Evolutionary conservation across 2,797 vertebrate genomes (phyloP), one percentile per base, ranked within the genome.

Genomic region (Tapera naevia): DNA sequence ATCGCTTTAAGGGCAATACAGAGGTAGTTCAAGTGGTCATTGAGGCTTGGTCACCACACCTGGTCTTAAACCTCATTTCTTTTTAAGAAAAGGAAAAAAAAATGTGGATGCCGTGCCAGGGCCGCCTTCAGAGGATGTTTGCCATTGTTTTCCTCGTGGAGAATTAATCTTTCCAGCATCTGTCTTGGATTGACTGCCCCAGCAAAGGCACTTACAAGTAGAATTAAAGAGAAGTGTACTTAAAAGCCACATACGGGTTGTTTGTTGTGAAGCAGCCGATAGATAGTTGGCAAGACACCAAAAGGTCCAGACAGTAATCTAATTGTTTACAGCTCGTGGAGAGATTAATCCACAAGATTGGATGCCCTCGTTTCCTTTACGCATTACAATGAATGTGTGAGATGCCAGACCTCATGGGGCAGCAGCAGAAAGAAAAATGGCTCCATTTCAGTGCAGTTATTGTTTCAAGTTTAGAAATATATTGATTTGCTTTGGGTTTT

Each of bases 251-350:
- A 56, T 62, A 72, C 5, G 92, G 72, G 48, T 41, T 80, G 69
- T 76, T 93, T 94, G 88, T 92, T 89, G 87, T 95, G 57, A 86
- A 86, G 87, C 70, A 94, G 91, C 93, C 15, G 75, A 94, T 91
- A 88, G 94, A 95, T 92, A 88, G 48, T 88, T 96, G 93, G 94
- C 72, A 19, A 64, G 57, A 60, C 85, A 92, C 96, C 95, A 92
- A 33, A 94, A 95, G 96, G 93, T 93, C 93, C 93, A 89, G 94
- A 94, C 85, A 71, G 82, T 95, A 96, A 95, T 96, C 76, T 91
- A 88, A 95, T 96, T 92, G 92, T 94, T 97, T 95, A 92, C 92
- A 88, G 93, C 95, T 96, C 92, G 71, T 85, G 93, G 93, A 86
- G 91, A 94, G 94, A 95, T 96, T 95, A 95, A 95, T 92, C 92